phyloP scores from a whole-genome alignment of 2,888 invertebrate species.

The Pinctada fucata region DNA sequence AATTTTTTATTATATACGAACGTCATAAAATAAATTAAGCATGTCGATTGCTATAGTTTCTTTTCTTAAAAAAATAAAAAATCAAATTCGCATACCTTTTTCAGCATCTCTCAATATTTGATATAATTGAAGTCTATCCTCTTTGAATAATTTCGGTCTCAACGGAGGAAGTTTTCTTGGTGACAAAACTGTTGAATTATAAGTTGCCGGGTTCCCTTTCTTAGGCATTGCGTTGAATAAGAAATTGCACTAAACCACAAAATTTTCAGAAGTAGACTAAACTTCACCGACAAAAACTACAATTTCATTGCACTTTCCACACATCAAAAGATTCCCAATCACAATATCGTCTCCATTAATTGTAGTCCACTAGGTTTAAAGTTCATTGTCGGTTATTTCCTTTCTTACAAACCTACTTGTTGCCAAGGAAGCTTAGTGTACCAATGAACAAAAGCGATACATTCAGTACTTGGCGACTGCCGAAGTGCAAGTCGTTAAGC shows the following conservation, averaged over 20 bases:
- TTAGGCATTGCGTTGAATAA: conserved; percentile 52
- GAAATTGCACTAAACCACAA: conserved; percentile 1
- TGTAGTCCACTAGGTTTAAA: not conserved
- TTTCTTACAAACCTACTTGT: conserved; percentile 22
- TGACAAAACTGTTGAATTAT: conserved; percentile 53
- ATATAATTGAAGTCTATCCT: conserved; percentile 51
- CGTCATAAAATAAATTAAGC: no score
- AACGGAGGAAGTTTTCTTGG: conserved; percentile 43
- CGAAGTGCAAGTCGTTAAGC: not conserved
- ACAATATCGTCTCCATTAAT: no score
- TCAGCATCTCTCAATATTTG: conserved; percentile 54
- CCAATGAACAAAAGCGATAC: conserved; percentile 14
- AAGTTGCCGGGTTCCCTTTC: conserved; percentile 52
- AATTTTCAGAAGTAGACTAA: not conserved
- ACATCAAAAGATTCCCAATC: no score
- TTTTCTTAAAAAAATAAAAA: no score
- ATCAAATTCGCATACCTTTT: conserved; percentile 35
- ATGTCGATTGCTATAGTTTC: no score
- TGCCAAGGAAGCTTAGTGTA: conserved; percentile 20
- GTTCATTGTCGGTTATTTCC: not conserved
- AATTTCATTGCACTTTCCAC: no score
- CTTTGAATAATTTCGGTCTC: conserved; percentile 57
- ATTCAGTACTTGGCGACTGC: not conserved
- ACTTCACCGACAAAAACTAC: no score
- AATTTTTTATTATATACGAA: no score